phyloP scores from a whole-genome alignment of 1,140 invertebrate species.

The Plectrocnemia conspersa region DNA sequence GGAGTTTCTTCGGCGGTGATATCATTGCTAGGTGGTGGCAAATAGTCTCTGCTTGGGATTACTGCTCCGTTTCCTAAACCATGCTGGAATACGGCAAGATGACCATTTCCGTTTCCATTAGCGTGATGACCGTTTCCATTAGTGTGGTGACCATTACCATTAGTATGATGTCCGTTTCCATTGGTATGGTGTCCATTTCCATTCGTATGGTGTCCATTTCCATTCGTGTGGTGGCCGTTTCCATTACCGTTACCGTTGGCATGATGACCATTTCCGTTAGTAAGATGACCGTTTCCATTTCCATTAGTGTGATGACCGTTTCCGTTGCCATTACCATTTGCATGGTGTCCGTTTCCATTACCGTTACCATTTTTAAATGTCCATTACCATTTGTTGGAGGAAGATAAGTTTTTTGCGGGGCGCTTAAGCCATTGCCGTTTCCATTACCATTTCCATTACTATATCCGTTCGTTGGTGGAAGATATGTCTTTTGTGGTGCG shows the following conservation, averaged over 20 bases:
- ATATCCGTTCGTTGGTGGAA: not conserved
- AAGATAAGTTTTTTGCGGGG: conserved; percentile 2
- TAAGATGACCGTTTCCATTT: conserved; percentile 16
- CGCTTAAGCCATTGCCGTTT: conserved; percentile 4
- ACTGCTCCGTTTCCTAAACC: conserved; percentile 15
- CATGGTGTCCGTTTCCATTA: not conserved
- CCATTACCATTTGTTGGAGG: not conserved
- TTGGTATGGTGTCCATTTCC: not conserved
- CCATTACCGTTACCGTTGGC: conserved; percentile 9
- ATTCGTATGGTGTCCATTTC: not conserved
- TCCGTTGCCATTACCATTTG: conserved; percentile 16
- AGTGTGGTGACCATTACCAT: no score
- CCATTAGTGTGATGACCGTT: conserved; percentile 14
- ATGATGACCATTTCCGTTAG: conserved; percentile 14
- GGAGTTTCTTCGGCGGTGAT: not conserved
- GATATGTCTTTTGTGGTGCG: not conserved
- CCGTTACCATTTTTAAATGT: conserved; percentile 4
- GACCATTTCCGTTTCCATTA: not conserved
- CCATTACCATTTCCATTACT: conserved; percentile 14
- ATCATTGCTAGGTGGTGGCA: conserved; percentile 9
- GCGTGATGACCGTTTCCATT: not conserved
- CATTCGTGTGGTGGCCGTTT: not conserved
- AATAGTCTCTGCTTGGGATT: conserved; percentile 8
- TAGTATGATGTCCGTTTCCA: not conserved
- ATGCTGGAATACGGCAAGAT: conserved; percentile 6